Conservation (phyloP, 2,797 vertebrate genomes). For the Tapirus indicus region DNA sequence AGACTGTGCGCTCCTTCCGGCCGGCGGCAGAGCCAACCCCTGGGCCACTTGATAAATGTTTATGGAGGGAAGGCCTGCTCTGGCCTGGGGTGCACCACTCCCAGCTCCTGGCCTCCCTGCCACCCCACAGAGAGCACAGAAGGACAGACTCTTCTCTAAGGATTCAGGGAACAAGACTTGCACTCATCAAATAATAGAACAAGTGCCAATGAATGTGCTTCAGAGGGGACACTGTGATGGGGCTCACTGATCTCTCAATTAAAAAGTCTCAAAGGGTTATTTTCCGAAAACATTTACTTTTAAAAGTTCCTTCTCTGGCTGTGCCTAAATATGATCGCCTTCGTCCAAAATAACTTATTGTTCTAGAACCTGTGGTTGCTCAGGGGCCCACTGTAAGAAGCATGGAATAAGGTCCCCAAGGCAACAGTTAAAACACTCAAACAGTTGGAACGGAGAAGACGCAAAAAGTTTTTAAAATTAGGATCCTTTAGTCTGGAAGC, state of each 20-base stretch:
- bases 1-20: not conserved
- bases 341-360: not conserved
- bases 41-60: rapidly evolving
- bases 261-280: not conserved
- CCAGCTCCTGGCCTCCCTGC: too few species aligned
- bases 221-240: too few species aligned
- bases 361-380: not conserved
- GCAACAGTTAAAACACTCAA: not conserved
- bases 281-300: slow-evolving; percentile 17
- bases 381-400: not conserved
- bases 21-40: not conserved
- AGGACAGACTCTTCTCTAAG: not conserved
- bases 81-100: not conserved
- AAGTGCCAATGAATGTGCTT: not conserved
- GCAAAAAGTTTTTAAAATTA: not conserved
- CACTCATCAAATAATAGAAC: not conserved
- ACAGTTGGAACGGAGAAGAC: not conserved
- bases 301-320: not conserved
- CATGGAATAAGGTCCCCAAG: not conserved
- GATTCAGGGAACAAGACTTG: not conserved
- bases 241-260: not conserved
- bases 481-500: not conserved
- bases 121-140: not conserved
- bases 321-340: not conserved
- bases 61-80: too few species aligned